Percentiles rank a stretch among this genome's conserved stretches.
phyloP scores from a whole-genome alignment of 2,113 vertebrate genomes.

The Salvelinus fontinalis region DNA sequence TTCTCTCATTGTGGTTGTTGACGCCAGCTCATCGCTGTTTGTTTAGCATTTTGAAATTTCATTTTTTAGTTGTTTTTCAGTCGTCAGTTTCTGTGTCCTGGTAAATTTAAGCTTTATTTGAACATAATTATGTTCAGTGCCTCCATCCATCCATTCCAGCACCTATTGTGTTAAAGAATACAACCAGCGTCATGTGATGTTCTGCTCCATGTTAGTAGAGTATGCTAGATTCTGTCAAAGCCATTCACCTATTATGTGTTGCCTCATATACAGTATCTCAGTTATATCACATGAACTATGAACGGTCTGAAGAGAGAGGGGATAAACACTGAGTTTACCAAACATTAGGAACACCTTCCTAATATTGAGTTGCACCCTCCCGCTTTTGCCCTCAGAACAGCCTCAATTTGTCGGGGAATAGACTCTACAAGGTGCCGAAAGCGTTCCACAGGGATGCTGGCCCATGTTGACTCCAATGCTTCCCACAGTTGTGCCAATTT shows the following conservation, averaged over 20 bases:
- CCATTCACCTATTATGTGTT: background rate
- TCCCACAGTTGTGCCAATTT: too few relatives aligned
- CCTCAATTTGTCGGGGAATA: too few relatives aligned
- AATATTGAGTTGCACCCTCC: too few relatives aligned
- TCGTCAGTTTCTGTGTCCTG: constrained; percentile 61
- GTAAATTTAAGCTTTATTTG: constrained; percentile 52
- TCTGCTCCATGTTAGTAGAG: background rate
- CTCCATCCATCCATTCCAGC: constrained; percentile 36
- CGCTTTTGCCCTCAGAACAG: too few relatives aligned
- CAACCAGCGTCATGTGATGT: constrained; percentile 19
- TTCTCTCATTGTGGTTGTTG: constrained; percentile 52
- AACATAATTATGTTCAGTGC: constrained; percentile 23
- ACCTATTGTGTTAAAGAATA: constrained; percentile 33
- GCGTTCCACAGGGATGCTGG: too few relatives aligned
- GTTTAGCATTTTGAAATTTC: constrained; percentile 68
- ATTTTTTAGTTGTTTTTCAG: constrained; percentile 43
- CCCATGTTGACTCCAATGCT: too few relatives aligned
- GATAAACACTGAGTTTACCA: too few relatives aligned
- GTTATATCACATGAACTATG: background rate
- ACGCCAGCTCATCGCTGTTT: constrained; percentile 78
- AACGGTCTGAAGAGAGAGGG: too few relatives aligned
- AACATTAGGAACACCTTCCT: too few relatives aligned
- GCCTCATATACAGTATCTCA: constrained; percentile 1
- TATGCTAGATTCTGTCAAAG: background rate
- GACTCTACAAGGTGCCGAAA: too few relatives aligned